Evolutionary conservation across 2,888 invertebrate genomes (phyloP), one percentile per base, ranked within the genome.

Genomic region (Schizotus pectinicornis): DNA sequence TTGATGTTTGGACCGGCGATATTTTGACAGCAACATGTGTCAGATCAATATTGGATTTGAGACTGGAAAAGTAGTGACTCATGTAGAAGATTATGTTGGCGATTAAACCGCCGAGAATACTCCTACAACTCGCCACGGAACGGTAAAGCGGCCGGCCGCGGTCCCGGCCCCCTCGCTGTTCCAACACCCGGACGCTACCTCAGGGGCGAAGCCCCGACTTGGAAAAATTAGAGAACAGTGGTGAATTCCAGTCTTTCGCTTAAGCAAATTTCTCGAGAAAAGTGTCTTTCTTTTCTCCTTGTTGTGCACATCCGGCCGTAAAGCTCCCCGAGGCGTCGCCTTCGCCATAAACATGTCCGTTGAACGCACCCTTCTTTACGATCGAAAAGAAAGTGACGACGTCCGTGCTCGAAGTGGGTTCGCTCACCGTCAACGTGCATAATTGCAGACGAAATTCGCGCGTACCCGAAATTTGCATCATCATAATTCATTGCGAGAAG

Each of bases 401-500:
- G 64, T n/a, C n/a, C n/a, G n/a, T n/a, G n/a, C n/a, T n/a, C n/a
- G n/a, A n/a, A n/a, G n/a, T 57, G 57, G 62, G 62, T 59, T 57
- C 54, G 54, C 56, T 64, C 61, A 55, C 56, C 63, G 63, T 65
- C 65, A 61, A 59, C 67, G 59, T 67, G 63, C 61, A 63, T 66
- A 66, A 66, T 66, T 66, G 66, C 61, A 61, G 66, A 63, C 63
- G 64, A 66, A 66, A 66, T 64, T 64, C 62, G 47, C 64, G 58
- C 64, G 57, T 63, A 62, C 63, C 62, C 59, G 56, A 70, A 70
- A 69, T 71, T 69, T 69, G 70, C 71, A 70, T 67, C 69, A 67
- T 70, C 71, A 70, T 71, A 71, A 69, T 69, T 71, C 69, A 71
- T 67, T 65, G 54, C 64, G 65, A n/a, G n/a, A 55, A 63, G 67